Conservation (phyloP, 2,888 invertebrate genomes). For the Xiphydria camelus region DNA sequence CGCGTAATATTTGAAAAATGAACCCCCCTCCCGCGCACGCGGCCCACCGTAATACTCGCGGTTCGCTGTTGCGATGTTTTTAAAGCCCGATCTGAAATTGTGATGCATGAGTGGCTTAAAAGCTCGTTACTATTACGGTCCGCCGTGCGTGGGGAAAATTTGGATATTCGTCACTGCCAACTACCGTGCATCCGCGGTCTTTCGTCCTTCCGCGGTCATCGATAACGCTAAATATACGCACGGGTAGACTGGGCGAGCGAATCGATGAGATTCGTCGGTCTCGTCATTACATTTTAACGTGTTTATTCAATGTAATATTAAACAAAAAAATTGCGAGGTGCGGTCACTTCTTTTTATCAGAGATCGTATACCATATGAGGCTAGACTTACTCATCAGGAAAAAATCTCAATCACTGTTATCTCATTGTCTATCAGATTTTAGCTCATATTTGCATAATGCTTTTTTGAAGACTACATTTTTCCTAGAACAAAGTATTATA, state of each 20-base stretch:
- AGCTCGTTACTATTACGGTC: slow-evolving; percentile 21
- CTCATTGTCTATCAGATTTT: no score
- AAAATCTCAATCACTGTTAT: no score
- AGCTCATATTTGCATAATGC: no score
- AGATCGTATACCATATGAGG: no score
- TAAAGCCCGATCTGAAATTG: slow-evolving; percentile 29
- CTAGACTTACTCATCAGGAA: no score
- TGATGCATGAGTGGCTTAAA: slow-evolving; percentile 37
- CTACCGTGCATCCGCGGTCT: slow-evolving; percentile 20
- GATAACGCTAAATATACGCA: background rate
- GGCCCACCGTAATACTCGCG: background rate
- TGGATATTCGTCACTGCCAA: slow-evolving; percentile 41
- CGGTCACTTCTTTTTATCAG: no score
- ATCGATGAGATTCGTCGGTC: background rate
- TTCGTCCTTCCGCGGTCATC: background rate
- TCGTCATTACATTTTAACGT: background rate
- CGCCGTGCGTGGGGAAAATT: slow-evolving; percentile 26
- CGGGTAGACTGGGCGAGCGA: background rate
- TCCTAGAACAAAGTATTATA: no score
- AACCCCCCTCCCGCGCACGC: no score
- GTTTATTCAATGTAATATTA: no score
- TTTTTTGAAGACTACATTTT: no score
- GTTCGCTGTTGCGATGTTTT: slow-evolving; percentile 25
- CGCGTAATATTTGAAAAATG: background rate
- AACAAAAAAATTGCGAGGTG: no score